Evolutionary conservation across 2,113 vertebrate species (phyloP), one percentile per base, ranked within the genome.

Genomic region (Malurus cyaneus): DNA sequence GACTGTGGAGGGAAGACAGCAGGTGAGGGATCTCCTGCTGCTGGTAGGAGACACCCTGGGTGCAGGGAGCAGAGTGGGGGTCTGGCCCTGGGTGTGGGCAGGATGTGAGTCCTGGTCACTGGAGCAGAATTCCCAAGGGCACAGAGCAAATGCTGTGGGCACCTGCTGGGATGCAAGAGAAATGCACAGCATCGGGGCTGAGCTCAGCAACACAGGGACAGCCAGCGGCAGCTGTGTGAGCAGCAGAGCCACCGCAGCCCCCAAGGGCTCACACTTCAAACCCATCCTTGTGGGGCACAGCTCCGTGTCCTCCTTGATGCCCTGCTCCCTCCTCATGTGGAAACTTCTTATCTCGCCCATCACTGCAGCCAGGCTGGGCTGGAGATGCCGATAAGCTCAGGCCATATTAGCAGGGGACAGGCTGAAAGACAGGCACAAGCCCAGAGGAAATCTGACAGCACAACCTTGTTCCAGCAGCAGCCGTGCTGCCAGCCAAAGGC

Each of bases 291-390:
- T 31, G 54, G 18, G 36, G 28, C 36, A 88, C 9, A 11, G 3
- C 39, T 10, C 56, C 0, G 0, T 21, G 46, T 66, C 21, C 80
- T 59, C 57, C 62, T 71, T 23, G 18, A 19, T 14, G 5, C 14
- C 64, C 79, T 47, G 29, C 29, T 85, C 50, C 54, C 42, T 52
- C n/a, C 46, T 42, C n/a, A 13, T 6, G 5, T 10, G 29, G 62
- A 18, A 5, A 2, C 36, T 61, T 23, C 60, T 78, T 53, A 57
- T 42, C 80, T 42, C 20, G 1, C 14, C 61, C 57, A 18, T 74
- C 61, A 9, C 61, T 39, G 60, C 69, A 74, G 60, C 60, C 77
- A 26, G 50, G 36, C 31, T 36, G 52, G 80, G 80, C 50, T 86
- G 66, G 41, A 71, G 39, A 23, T 50, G 59, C 25, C 4, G 66